phyloP scores from a whole-genome alignment of 2,888 invertebrate genomes.

The Abrostola triplasia region DNA sequence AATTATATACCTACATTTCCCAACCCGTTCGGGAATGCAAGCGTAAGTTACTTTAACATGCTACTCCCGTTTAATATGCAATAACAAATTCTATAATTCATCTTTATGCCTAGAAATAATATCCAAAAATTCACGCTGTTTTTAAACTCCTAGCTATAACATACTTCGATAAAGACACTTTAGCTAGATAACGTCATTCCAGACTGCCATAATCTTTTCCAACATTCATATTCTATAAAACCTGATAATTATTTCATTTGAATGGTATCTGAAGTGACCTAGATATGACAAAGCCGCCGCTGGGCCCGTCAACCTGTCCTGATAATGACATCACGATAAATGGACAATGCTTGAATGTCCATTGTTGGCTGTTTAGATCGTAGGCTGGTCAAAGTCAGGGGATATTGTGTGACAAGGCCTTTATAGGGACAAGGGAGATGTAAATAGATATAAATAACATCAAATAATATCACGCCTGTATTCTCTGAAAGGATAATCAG shows the following conservation, averaged over 20 bases:
- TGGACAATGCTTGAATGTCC: conserved; percentile 41
- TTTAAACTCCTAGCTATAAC: too few relatives aligned
- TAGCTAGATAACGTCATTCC: neutral
- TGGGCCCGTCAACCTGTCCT: conserved; percentile 38
- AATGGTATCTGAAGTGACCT: conserved; percentile 46
- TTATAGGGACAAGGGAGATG: neutral
- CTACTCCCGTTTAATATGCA: too few relatives aligned
- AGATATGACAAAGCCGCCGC: conserved; percentile 47
- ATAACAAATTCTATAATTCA: too few relatives aligned
- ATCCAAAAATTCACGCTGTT: too few relatives aligned
- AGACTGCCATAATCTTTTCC: neutral
- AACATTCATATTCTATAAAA: conserved; percentile 17
- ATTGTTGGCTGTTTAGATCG: conserved; percentile 42
- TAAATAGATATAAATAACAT: too few relatives aligned
- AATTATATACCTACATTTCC: too few relatives aligned
- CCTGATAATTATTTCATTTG: conserved; percentile 37
- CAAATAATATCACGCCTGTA: too few relatives aligned
- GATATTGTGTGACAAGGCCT: conserved; percentile 4
- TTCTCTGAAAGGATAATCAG: too few relatives aligned
- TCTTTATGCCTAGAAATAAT: too few relatives aligned
- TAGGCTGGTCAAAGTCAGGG: conserved; percentile 4
- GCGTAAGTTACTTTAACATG: too few relatives aligned
- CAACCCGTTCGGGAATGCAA: too few relatives aligned
- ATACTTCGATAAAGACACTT: too few relatives aligned
- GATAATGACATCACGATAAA: conserved; percentile 39